Base-by-base conservation (phyloP, 2,888 invertebrate genomes). In the Phalera bucephala region DNA sequence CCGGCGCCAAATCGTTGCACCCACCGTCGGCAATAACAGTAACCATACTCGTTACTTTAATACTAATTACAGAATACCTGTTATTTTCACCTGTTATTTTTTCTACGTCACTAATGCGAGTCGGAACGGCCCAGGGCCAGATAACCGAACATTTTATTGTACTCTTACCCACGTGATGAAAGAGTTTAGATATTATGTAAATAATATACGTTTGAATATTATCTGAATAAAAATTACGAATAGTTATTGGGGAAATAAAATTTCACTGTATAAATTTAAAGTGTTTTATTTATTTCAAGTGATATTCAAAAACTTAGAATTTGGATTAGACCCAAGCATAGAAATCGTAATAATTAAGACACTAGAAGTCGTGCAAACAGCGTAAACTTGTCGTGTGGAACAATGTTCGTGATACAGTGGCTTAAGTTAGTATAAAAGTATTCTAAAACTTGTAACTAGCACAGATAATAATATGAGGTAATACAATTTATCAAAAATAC, bases 201-300 rank as follows among this genome's bases (percentile, higher is more conserved):
- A 73, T 68, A 71, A 58, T 52, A 52, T 51, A 48, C 23, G 43
- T 56, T 60, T 46, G 36, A 57, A 42, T 53, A 53, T 59, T 19
- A n/a, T n/a, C n/a, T 58, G 53, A 46, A 67, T 64, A 68, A 68
- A 69, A 69, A 70, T 68, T 74, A 78, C 65, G 46, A 63, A 77
- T 82, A 83, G 79, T 81, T 77, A 82, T 67, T 78, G 69, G 64
- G n/a, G 76, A 80, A 85, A 83, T 83, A 78, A 85, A 85, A 81
- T 83, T 83, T 83, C 78, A 81, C 80, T 80, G 55, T 76, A 76
- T 67, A 72, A 13, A 26, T 41, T 45, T 37, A 19, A 40, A 46
- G 5, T 49, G 63, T 72, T 70, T 74, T 45, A 68, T 64, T 74
- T 50, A 10, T 14, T 21, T 8, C n/a, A n/a, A n/a, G n/a, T n/a